Conservation (phyloP, 2,113 vertebrate species). For the Rhizomys pruinosus region DNA sequence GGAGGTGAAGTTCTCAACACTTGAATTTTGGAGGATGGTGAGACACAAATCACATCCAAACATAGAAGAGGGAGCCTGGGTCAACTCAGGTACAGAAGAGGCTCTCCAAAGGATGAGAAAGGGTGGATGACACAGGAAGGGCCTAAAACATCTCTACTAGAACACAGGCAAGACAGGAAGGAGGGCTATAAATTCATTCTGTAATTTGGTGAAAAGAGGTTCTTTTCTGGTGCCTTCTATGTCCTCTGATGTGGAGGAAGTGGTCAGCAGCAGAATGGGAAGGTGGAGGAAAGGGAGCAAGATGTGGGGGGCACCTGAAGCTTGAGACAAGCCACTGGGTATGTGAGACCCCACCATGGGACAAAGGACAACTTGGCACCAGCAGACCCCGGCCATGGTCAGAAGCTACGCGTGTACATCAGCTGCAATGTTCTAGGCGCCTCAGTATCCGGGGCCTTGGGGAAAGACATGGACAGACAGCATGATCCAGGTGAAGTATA, state of each 20-base stretch:
- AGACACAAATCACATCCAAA: not conserved
- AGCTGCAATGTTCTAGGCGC: no score
- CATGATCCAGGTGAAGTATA: no score
- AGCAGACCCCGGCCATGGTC: not conserved
- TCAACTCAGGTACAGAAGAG: no score
- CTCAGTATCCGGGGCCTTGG: no score
- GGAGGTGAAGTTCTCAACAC: not conserved
- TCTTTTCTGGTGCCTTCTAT: not conserved
- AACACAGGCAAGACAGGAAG: not conserved
- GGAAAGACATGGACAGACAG: not conserved
- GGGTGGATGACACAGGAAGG: not conserved
- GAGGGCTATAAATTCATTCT: not conserved
- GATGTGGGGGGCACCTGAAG: not conserved
- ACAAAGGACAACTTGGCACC: not conserved
- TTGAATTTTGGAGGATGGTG: not conserved
- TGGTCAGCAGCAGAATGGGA: not conserved
- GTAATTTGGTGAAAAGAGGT: not conserved
- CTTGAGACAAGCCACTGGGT: not conserved
- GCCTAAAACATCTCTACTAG: not conserved
- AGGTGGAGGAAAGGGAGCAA: no score
- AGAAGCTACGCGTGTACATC: not conserved
- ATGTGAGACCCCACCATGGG: no score
- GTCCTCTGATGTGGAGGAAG: not conserved
- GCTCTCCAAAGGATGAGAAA: no score
- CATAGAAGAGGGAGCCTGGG: no score